Evolutionary conservation across 2,888 invertebrate genomes (phyloP), one percentile per base, ranked within the genome.

Genomic region (Andrena minutula): DNA sequence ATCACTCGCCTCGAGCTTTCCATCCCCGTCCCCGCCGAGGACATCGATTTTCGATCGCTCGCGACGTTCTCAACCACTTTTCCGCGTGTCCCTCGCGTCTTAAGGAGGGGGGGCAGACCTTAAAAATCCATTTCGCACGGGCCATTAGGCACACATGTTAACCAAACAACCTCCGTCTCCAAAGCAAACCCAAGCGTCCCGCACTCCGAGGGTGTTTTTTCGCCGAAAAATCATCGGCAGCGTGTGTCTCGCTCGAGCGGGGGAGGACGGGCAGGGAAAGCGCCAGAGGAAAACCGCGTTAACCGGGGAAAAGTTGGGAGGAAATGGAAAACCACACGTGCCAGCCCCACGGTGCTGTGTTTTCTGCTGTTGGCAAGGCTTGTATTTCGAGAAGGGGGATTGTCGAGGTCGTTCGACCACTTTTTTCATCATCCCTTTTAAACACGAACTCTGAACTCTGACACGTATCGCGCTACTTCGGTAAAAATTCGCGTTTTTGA

Each of bases 121-220:
- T 90, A 90, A 92, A 92, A 92, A 92, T 92, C 91, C 91, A 92
- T 92, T 91, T 90, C 85, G 87, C 90, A 89, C 89, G 88, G 86
- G 77, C 92, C 91, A 92, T 92, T 92, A 92, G 87, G 89, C 89
- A 87, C 89, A 89, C 89, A 91, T 88, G 91, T 89, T 90, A 88
- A 86, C 87, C 91, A 91, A 91, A 91, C 91, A 91, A 41, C 88
- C 88, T 87, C 85, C 63, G 77, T 79, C 85, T 82, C 88, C 85
- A 84, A 85, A 86, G 87, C 80, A 90, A 89, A 89, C 89, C 79
- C 30, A 66, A 71, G 76, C 75, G 53, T 41, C 12, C 12, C 41
- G 16, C 41, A 12, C 51, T 23, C 1, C 23, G 26, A 35, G 69
- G 32, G 23, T 63, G 79, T 85, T 75, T 84, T 89, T 89, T 88